Base-by-base conservation (phyloP, 2,113 vertebrate genomes). In the Mola mola region DNA sequence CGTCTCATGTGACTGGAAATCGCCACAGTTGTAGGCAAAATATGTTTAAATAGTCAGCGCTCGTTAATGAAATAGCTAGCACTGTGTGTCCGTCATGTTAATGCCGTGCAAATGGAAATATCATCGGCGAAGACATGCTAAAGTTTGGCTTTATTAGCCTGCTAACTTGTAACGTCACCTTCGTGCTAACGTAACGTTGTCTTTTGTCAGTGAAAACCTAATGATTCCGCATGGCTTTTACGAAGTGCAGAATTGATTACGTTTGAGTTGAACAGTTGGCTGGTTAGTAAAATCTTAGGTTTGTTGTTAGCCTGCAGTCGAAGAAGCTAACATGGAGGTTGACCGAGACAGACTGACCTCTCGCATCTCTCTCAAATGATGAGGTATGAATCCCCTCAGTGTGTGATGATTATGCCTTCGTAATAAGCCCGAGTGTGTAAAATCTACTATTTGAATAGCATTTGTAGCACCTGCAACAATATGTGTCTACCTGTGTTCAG, bases 371-470 rank as follows among this genome's bases (percentile, higher is more conserved):
- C 38, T 43, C 15, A 42, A 16, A 22, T 55, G 28, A 79, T 66
- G 72, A 79, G 84, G 76, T 87, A 55, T 57, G 73, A n/a, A n/a
- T n/a, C n/a, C n/a, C n/a, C n/a, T 40, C 33, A 3, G 3, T 13
- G n/a, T n/a, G n/a, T n/a, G n/a, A 34, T 34, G 15, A 34, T 13
- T 13, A 5, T 34, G 9, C 33, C 13, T 5, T 13, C 15, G 1
- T 15, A 13, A 4, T 34, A 34, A 33, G 15, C 33, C 8, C 1
- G 11, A 8, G 22, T 5, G n/a, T n/a, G 26, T 53, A 26, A 25
- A 38, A 6, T 10, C 5, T 8, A n/a, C 6, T 4, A 7, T 28
- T 9, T 13, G 16, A 13, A 17, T 11, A 15, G 11, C n/a, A 13
- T 37, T 1, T 41, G 4, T 24, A 7, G 15, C 16, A 24, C n/a